These are phyloP conservation scores for Zelostemma sp. DNA, from an alignment of 1,140 invertebrate species.

Conservation along the genomic window DNA sequence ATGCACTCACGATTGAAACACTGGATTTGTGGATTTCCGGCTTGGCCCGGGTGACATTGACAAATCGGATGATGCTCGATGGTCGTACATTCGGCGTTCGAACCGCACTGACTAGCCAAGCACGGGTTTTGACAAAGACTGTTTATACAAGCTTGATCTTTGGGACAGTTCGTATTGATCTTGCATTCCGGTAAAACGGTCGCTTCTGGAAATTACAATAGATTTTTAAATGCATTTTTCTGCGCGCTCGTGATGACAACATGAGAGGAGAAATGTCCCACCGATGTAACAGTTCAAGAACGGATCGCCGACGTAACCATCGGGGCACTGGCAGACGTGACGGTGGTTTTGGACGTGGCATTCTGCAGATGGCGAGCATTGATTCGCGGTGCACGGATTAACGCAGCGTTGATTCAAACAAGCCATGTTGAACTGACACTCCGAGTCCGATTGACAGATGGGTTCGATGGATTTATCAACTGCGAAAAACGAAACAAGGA, in stretches of 20 bases:
- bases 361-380: slow-evolving; percentile 84
- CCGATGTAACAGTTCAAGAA: slow-evolving; percentile 82
- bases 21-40: slow-evolving; percentile 86
- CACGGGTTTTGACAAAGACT: slow-evolving; percentile 85
- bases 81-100: slow-evolving; percentile 82
- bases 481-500: slow-evolving; percentile 21
- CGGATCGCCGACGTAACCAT: slow-evolving; percentile 83
- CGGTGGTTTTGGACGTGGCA: slow-evolving; percentile 83
- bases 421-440: slow-evolving; percentile 77
- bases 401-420: slow-evolving; percentile 82
- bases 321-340: slow-evolving; percentile 82
- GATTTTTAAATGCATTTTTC: too few species aligned
- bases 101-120: slow-evolving; percentile 82
- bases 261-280: too few species aligned
- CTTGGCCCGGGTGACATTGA: slow-evolving; percentile 84
- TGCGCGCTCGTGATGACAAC: too few species aligned
- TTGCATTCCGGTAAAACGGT: slow-evolving; percentile 75
- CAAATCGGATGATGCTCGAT: slow-evolving; percentile 82
- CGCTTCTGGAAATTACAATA: slow-evolving; percentile 65
- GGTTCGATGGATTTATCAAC: slow-evolving; percentile 67
- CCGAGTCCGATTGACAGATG: slow-evolving; percentile 78
- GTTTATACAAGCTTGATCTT: slow-evolving; percentile 83
- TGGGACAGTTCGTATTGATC: slow-evolving; percentile 79
- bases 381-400: slow-evolving; percentile 82
- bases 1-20: slow-evolving; percentile 87